Base-by-base conservation (phyloP, 2,113 vertebrate species). In the Tangachromis dhanisi region DNA sequence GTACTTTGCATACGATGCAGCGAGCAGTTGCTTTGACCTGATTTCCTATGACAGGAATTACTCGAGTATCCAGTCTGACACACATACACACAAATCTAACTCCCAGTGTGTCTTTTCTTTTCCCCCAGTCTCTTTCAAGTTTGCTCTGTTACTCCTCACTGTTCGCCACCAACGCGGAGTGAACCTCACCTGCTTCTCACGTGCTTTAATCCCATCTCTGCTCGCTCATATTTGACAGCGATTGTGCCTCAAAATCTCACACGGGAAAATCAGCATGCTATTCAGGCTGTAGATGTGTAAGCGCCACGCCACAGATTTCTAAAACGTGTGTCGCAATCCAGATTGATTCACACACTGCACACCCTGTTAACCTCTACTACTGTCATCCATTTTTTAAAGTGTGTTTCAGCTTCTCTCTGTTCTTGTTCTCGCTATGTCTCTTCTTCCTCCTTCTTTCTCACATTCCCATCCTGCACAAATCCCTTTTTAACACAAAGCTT, bases 41-140 rank as follows among this genome's bases (percentile, higher is more conserved):
- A 94, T 96, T 96, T 90, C 83, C 81, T 84, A 4, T 85, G 92
- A 93, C 92, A 90, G 91, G 80, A 92, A 79, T 94, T 94, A 95
- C 95, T 93, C 87, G 26, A 91, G 93, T 83, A 89, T 92, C 84
- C 73, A 87, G 85, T 87, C 82, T 86, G 26, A 86, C 81, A 83
- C 61, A 78, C 61, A 54, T 42, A 73, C 66, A 53, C 89, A 57
- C 82, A 80, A 68, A 81, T 33, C 10, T 54, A 51, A 83, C 68
- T 85, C 84, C 16, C 61, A 45, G n/a, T 29, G 87, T 81, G 31
- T 45, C 84, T 54, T 35, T n/a, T 31, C 17, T 31, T 76, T 71
- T 26, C 26, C 80, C 84, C 57, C 76, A 2, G 63, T 84, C 31
- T 79, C 73, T 89, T 87, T 95, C 76, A 89, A 85, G 88, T 83